Base-by-base conservation (phyloP, 2,113 vertebrate genomes). In the Rhea pennata region DNA sequence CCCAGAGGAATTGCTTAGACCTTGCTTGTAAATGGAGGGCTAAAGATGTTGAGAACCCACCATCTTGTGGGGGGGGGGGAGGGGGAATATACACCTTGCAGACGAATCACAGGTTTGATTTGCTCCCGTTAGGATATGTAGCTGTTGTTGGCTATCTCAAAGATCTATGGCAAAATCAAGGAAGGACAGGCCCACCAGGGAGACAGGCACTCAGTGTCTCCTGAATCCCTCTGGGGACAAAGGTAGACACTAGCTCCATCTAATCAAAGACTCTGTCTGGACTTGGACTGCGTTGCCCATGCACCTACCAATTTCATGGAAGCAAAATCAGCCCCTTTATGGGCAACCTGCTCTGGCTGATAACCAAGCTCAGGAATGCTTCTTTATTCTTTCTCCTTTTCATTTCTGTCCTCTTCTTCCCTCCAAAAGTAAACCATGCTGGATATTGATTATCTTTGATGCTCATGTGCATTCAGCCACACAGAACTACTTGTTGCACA, bases 351-450 rank as follows among this genome's bases (percentile, higher is more conserved):
- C 13, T 39, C 58, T 27, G 13, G 44, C 22, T 70, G 50, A 74
- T 42, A 77, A 56, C 3, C 13, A 50, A 65, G 67, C 22, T 44
- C 0, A 0, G 31, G 12, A 70, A 62, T 21, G 53, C 7, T 50
- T 84, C 72, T 70, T 76, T 23, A 36, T 7, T 6, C 6, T 39
- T 9, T 24, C 39, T 58, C 54, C 12, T 78, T 69, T 29, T 31
- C 76, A 66, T 79, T 94, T 92, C 76, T 13, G 20, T 92, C 50
- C 33, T 75, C 87, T 84, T 91, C 67, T 80, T 94, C 50, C 59
- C 96, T 75, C 67, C 88, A 92, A 90, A 95, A 90, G 83, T 93
- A 97, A 97, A 93, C 39, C 56, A n/a, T 16, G 9, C 36, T 44
- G 54, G 40, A 31, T 39, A 82, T 5, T 2, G 15, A 59, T 50